Conservation (phyloP, 2,888 invertebrate species). For the Tetropium fuscum region DNA sequence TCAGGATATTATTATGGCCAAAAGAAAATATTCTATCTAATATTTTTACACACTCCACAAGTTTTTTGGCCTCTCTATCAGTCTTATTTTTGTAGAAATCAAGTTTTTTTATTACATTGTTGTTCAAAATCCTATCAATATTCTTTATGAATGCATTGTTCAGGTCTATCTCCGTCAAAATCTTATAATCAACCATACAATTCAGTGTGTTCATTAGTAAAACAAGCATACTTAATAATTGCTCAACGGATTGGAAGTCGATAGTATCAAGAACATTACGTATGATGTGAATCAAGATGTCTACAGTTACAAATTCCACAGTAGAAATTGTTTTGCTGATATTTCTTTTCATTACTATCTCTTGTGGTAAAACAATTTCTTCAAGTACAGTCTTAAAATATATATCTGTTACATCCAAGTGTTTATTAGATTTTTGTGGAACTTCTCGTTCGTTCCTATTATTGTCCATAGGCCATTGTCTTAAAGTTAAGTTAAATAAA, state of each 20-base stretch:
- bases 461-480: constrained; percentile 52
- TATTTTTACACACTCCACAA: constrained; percentile 35
- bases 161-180: constrained; percentile 34
- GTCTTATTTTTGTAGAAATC: constrained; percentile 31
- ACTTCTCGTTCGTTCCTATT: constrained; percentile 1
- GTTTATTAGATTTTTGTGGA: constrained; percentile 30
- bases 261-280: constrained; percentile 30
- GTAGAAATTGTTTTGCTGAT: constrained; percentile 28
- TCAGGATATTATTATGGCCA: constrained; percentile 32
- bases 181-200: constrained; percentile 36
- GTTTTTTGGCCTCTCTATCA: constrained; percentile 38
- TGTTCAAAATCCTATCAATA: constrained; percentile 27
- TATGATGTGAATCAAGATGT: constrained; percentile 29
- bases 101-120: constrained; percentile 18
- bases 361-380: constrained; percentile 29
- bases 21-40: constrained; percentile 42
- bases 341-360: constrained; percentile 10
- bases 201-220: constrained; percentile 42
- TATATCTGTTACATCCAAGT: constrained; percentile 51
- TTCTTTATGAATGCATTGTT: constrained; percentile 31
- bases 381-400: constrained; percentile 55
- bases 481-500: constrained; percentile 54
- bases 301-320: constrained; percentile 34
- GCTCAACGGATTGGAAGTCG: constrained; percentile 30
- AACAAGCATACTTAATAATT: constrained; percentile 35